Percentiles rank a stretch among this genome's conserved stretches.
Conservation (phyloP, 2,113 vertebrate species). For the Dunckerocampus dactyliophorus region DNA sequence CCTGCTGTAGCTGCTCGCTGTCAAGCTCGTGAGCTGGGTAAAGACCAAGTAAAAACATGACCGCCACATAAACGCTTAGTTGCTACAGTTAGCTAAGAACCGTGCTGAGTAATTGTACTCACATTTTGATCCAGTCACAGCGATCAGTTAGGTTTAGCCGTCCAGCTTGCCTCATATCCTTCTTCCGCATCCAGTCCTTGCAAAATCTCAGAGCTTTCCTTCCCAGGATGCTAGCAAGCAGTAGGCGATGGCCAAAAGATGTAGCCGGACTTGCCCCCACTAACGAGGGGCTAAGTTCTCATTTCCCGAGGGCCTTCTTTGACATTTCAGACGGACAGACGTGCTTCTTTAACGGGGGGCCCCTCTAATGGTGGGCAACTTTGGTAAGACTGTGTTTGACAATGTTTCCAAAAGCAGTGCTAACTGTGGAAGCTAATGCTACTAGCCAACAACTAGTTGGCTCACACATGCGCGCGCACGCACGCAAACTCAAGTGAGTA, state of each 20-base stretch:
- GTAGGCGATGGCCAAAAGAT: constrained; percentile 13
- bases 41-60: constrained; percentile 13
- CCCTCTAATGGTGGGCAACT: constrained; percentile 30
- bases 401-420: constrained; percentile 47
- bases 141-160: constrained; percentile 55
- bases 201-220: constrained; percentile 52
- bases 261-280: constrained; percentile 26
- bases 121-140: constrained; percentile 35
- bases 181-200: constrained; percentile 61
- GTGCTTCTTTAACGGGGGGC: constrained; percentile 5
- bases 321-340: constrained; percentile 18
- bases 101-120: constrained; percentile 29
- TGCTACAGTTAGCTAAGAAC: constrained; percentile 18
- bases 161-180: constrained; percentile 58
- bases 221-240: constrained; percentile 43
- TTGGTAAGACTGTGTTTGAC: constrained; percentile 14
- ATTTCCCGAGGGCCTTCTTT: constrained; percentile 39
- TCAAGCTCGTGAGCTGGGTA: constrained; percentile 18
- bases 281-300: constrained; percentile 39
- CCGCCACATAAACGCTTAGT: not conserved
- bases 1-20: constrained; percentile 35
- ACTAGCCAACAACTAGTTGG: constrained; percentile 63
- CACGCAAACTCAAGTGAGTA: constrained; percentile 13
- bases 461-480: constrained; percentile 28
- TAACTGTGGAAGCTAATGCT: constrained; percentile 46